Percentiles rank a stretch among this genome's conserved stretches.
These are phyloP conservation scores for Macrosteles quadrilineatus DNA, from an alignment of 1,140 invertebrate species.

Conservation along the genomic window DNA sequence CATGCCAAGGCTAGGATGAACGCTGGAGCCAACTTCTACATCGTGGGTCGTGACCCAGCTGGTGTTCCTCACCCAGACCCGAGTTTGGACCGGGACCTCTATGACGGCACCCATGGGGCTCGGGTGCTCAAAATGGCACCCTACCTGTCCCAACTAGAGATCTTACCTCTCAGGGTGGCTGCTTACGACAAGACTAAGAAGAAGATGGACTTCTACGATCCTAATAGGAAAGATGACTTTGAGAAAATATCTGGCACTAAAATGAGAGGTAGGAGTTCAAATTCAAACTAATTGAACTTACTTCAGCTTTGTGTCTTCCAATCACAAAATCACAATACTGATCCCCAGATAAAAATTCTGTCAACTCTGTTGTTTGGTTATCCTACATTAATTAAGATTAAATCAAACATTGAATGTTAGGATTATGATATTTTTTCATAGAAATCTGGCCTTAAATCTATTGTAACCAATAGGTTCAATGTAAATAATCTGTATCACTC, in stretches of 20 bases:
- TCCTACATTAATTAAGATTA: too few species aligned
- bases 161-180: constrained; percentile 97
- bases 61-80: constrained; percentile 90
- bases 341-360: too few species aligned
- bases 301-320: too few species aligned
- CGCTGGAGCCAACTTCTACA: constrained; percentile 97
- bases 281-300: too few species aligned
- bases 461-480: too few species aligned
- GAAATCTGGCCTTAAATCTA: too few species aligned
- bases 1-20: constrained; percentile 96
- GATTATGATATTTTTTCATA: too few species aligned
- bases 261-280: constrained; percentile 87
- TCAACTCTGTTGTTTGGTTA: too few species aligned
- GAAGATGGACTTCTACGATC: constrained; percentile 94
- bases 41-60: constrained; percentile 98
- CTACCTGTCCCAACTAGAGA: constrained; percentile 87
- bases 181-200: constrained; percentile 87
- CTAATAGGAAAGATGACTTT: constrained; percentile 85
- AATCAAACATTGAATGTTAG: too few species aligned
- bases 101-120: constrained; percentile 90
- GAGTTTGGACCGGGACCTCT: constrained; percentile 79
- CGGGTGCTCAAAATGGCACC: constrained; percentile 92
- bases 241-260: constrained; percentile 98
- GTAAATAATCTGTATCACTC: too few species aligned
- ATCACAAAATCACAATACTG: too few species aligned